Conservation (phyloP, 2,888 invertebrate genomes). For the Glaucopsyche alexis region DNA sequence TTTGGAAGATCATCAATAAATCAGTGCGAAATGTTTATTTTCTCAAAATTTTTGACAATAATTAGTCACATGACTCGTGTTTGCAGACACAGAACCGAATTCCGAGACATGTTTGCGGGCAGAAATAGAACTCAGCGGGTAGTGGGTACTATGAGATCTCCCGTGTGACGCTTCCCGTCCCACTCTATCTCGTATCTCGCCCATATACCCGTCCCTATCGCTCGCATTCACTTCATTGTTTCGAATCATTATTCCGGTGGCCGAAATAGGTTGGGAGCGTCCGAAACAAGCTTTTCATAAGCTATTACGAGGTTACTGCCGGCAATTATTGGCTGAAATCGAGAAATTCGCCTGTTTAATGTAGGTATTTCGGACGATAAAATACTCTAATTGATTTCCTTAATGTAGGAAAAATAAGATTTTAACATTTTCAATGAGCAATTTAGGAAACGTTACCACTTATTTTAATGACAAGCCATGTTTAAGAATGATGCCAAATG, state of each 20-base stretch:
- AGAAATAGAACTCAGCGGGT: slow-evolving; percentile 77
- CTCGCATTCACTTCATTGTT: slow-evolving; percentile 74
- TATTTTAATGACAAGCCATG: slow-evolving; percentile 1
- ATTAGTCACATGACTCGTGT: slow-evolving; percentile 78
- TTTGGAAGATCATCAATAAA: slow-evolving; percentile 6
- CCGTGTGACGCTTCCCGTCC: slow-evolving; percentile 70
- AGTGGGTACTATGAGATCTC: slow-evolving; percentile 74
- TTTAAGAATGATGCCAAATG: not conserved
- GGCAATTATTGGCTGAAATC: slow-evolving; percentile 43
- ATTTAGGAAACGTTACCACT: not conserved
- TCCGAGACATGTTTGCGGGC: slow-evolving; percentile 78
- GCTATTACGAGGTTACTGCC: slow-evolving; percentile 74
- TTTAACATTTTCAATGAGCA: not conserved
- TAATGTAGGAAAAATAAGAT: not conserved
- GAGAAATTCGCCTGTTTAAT: not conserved
- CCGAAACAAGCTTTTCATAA: slow-evolving; percentile 73
- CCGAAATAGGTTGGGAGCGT: slow-evolving; percentile 76
- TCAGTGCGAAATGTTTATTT: slow-evolving; percentile 21
- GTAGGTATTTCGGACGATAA: not conserved
- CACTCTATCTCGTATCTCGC: slow-evolving; percentile 58
- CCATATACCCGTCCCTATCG: slow-evolving; percentile 67
- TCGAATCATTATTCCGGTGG: slow-evolving; percentile 68
- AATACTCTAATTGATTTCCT: slow-evolving; percentile 10
- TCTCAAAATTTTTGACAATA: slow-evolving; percentile 53
- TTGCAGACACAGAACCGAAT: slow-evolving; percentile 77